A percentile compares a stretch with the other conserved stretches of the same genome.
These are phyloP conservation scores for Pygoscelis antarcticus DNA, from an alignment of 2,113 vertebrate species.

Conservation along the genomic window DNA sequence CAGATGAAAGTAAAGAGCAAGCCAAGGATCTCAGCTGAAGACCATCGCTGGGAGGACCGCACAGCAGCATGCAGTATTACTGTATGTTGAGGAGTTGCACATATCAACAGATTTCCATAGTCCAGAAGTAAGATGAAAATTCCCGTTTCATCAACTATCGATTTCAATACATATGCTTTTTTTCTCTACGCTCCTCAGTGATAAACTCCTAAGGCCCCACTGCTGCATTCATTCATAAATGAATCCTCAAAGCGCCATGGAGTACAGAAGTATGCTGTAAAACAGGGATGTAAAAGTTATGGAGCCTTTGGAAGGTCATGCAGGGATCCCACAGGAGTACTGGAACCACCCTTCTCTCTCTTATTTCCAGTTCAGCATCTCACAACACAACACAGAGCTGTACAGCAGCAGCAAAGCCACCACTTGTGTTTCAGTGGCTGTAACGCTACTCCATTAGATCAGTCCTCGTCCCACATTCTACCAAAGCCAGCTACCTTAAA, in stretches of 20 bases:
- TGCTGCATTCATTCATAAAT: neutral
- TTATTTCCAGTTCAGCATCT: neutral
- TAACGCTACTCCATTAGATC: neutral
- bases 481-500: neutral
- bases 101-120: neutral
- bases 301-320: neutral
- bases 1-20: neutral
- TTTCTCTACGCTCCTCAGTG: fast-evolving
- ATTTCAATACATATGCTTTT: neutral
- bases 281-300: neutral
- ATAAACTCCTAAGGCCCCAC: neutral
- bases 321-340: neutral
- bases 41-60: neutral
- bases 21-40: neutral
- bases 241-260: neutral
- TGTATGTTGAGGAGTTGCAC: neutral
- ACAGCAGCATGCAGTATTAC: neutral
- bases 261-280: neutral
- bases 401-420: neutral
- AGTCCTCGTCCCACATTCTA: neutral
- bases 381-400: neutral
- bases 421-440: neutral
- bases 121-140: neutral
- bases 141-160: neutral
- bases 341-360: neutral